Evolutionary conservation across 2,888 invertebrate species (phyloP).

Genomic region (Epistrophe grossulariae): DNA sequence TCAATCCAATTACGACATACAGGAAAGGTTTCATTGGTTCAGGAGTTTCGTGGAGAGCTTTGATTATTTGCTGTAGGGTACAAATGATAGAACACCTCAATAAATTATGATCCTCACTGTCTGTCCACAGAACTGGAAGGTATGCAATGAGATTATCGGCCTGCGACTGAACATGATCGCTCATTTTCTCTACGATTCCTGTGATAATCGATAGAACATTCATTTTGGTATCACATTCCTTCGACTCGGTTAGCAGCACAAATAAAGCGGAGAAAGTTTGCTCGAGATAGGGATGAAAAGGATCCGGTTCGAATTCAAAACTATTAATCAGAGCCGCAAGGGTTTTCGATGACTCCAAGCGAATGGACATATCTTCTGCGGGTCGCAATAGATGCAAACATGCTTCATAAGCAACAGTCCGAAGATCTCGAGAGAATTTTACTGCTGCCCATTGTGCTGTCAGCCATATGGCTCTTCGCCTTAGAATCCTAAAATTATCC

Average conservation of each 20-base stretch:
- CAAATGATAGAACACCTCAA: slow-evolving; percentile 95
- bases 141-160: slow-evolving; percentile 90
- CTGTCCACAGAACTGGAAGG: slow-evolving; percentile 94
- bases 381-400: slow-evolving; percentile 89
- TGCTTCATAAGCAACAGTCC: slow-evolving; percentile 92
- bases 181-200: slow-evolving; percentile 94
- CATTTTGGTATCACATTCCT: slow-evolving; percentile 98
- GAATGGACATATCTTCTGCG: slow-evolving; percentile 94
- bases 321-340: slow-evolving; percentile 94
- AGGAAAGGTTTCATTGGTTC: slow-evolving; percentile 87
- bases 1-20: slow-evolving; percentile 88
- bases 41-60: slow-evolving; percentile 87
- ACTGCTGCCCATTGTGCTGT: slow-evolving; percentile 91
- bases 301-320: slow-evolving; percentile 94
- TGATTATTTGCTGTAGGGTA: slow-evolving; percentile 91
- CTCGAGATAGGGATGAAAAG: slow-evolving; percentile 93
- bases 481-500: slow-evolving; percentile 92
- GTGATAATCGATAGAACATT: slow-evolving; percentile 95
- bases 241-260: slow-evolving; percentile 92
- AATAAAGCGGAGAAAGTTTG: slow-evolving; percentile 92
- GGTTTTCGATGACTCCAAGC: slow-evolving; percentile 93
- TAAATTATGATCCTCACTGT: slow-evolving; percentile 95
- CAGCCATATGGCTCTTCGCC: slow-evolving; percentile 93
- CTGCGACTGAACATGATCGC: slow-evolving; percentile 88
- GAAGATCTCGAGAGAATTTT: slow-evolving; percentile 90